Percentiles rank a stretch among this genome's conserved stretches.
Conservation (phyloP, 2,797 vertebrate species). For the Columba guinea region DNA sequence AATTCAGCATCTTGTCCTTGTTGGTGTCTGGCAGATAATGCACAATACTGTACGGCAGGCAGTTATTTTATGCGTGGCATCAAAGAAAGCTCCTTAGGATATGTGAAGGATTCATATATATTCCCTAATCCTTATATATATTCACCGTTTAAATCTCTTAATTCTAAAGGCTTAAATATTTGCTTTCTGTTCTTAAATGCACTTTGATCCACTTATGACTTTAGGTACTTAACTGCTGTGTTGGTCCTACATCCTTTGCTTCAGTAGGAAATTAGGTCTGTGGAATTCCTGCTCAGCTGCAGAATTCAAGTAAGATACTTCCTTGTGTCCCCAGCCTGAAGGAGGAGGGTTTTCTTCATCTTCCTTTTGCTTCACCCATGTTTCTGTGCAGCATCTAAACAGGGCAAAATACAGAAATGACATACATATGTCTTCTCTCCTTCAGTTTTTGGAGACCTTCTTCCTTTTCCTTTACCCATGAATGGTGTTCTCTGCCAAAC, state of each 20-base stretch:
- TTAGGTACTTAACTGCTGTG: background rate
- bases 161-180: conserved; percentile 13
- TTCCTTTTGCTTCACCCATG: background rate
- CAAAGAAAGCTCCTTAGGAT: conserved; percentile 36
- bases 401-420: background rate
- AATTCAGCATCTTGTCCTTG: background rate
- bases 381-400: background rate
- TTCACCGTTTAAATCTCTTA: background rate
- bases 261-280: background rate
- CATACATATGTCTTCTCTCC: background rate
- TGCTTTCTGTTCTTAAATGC: background rate
- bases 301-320: background rate
- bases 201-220: background rate
- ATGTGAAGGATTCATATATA: background rate
- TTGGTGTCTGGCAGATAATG: background rate
- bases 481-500: background rate
- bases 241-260: background rate
- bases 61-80: background rate
- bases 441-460: background rate
- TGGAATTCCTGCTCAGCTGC: background rate
- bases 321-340: background rate
- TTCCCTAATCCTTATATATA: background rate
- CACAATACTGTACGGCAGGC: background rate
- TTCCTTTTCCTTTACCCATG: background rate
- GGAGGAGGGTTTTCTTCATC: background rate